Base-by-base conservation (phyloP, 2,113 vertebrate species). In the Gymnocephalus cernua region DNA sequence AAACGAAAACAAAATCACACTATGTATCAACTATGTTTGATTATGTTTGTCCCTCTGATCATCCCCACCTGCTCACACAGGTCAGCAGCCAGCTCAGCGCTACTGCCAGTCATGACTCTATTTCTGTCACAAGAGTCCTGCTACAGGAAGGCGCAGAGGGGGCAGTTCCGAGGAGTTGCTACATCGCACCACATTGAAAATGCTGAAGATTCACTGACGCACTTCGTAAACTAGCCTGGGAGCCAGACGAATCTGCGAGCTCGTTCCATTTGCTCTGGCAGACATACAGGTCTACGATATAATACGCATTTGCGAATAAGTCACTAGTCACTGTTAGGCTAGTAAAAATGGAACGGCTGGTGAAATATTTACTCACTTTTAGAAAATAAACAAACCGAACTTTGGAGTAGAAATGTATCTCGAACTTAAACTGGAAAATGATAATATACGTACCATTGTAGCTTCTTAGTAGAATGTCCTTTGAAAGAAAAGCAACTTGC, bases 391-490 rank as follows among this genome's bases (percentile, higher is more conserved):
- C 21, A 35, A 59, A 41, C 1, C 6, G 0, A 32, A 54, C 73
- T 72, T 51, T 67, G 5, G 1, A 73, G 23, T 1, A 7, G 3
- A 45, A 5, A 4, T 48, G 19, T 54, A 51, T 23, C 35, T 50
- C 14, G 27, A 58, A 6, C 6, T 19, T 15, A 23, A 51, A 18
- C 1, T 9, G 15, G 50, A 10, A 5, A 41, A 11, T 41, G 38
- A 50, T 25, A 56, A 14, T 21, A 27, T 48, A 75, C 89, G 87
- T 57, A 91, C 93, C 93, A 94, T 94, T 50, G 63, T 86, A 3
- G 32, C 53, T 73, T 87, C 14, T 57, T 13, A 11, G 41, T 6
- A 13, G 73, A 27, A 10, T 38, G 29, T 59, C 58, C 62, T 77
- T 51, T 45, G 4, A n/a, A 18, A 29, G 18, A 70, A 56, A 47